phyloP scores from a whole-genome alignment of 2,888 invertebrate species.

The Tinea semifulvella region DNA sequence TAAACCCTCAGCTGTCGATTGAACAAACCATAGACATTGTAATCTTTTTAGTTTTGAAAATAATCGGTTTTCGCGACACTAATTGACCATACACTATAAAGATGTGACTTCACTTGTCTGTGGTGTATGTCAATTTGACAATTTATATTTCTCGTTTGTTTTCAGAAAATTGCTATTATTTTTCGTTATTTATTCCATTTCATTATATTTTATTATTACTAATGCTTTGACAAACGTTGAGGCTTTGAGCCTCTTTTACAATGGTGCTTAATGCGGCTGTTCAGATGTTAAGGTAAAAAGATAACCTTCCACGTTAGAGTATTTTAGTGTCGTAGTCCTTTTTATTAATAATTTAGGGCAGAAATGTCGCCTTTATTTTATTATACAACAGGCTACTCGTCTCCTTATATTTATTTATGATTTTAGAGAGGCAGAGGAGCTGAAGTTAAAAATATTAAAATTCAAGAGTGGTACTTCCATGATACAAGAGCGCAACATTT shows the following conservation, averaged over 20 bases:
- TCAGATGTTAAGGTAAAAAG: slow-evolving; percentile 75
- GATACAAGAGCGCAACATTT: slow-evolving; percentile 52
- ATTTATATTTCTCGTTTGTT: slow-evolving; percentile 39
- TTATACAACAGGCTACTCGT: too few relatives aligned
- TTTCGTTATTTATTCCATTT: slow-evolving; percentile 28
- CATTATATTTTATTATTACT: slow-evolving; percentile 35
- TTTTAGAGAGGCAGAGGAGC: slow-evolving; percentile 75
- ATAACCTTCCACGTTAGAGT: slow-evolving; percentile 1
- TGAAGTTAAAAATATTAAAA: slow-evolving; percentile 74
- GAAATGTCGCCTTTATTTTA: too few relatives aligned
- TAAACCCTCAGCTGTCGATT: too few relatives aligned
- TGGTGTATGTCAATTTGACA: background rate
- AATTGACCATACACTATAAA: too few relatives aligned
- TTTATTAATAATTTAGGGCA: too few relatives aligned
- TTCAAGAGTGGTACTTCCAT: slow-evolving; percentile 66
- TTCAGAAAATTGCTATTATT: slow-evolving; percentile 44
- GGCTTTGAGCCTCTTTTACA: slow-evolving; percentile 61
- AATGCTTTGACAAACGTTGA: slow-evolving; percentile 59
- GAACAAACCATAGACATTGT: too few relatives aligned
- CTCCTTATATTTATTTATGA: too few relatives aligned
- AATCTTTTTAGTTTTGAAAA: too few relatives aligned
- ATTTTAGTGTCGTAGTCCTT: background rate
- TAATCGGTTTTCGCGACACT: too few relatives aligned
- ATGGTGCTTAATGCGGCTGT: slow-evolving; percentile 82
- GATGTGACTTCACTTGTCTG: too few relatives aligned